Evolutionary conservation across 2,888 invertebrate species (phyloP).

Genomic region (Drosophila diplacantha): DNA sequence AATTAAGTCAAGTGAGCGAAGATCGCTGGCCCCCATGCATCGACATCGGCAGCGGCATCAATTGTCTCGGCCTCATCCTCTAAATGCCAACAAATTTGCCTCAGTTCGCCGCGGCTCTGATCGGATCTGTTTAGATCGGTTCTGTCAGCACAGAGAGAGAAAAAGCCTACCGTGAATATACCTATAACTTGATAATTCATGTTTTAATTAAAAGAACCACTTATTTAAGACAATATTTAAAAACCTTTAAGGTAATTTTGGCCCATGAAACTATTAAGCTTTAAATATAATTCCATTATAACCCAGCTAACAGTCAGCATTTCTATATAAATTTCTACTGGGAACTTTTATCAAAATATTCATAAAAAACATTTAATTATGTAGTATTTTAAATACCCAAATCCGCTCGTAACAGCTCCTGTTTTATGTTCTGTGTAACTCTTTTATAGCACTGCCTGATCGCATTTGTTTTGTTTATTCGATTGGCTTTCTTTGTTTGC

Average conservation of each 20-base stretch:
- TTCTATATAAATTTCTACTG: too few species aligned
- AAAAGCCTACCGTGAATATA: background rate
- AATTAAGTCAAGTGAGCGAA: constrained; percentile 73
- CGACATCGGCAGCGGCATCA: constrained; percentile 26
- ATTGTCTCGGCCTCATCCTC: constrained; percentile 51
- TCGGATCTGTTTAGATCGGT: constrained; percentile 14
- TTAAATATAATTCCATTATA: background rate
- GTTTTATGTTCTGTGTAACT: constrained; percentile 11
- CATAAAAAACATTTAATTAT: background rate
- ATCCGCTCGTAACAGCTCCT: too few species aligned
- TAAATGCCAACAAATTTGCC: constrained; percentile 62
- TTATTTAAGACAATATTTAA: background rate
- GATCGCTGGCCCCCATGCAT: constrained; percentile 57
- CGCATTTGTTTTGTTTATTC: constrained; percentile 68
- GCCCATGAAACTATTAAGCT: background rate
- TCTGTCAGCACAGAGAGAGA: constrained; percentile 7
- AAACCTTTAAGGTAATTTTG: too few species aligned
- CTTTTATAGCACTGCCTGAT: constrained; percentile 25
- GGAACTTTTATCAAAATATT: background rate
- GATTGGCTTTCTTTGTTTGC: constrained; percentile 67
- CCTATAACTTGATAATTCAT: too few species aligned
- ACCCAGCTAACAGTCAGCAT: background rate
- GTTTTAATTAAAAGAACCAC: too few species aligned
- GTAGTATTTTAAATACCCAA: background rate
- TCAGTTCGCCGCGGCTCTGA: constrained; percentile 15